phyloP scores from a whole-genome alignment of 1,140 invertebrate genomes.

The Pachypeltis micranthus region DNA sequence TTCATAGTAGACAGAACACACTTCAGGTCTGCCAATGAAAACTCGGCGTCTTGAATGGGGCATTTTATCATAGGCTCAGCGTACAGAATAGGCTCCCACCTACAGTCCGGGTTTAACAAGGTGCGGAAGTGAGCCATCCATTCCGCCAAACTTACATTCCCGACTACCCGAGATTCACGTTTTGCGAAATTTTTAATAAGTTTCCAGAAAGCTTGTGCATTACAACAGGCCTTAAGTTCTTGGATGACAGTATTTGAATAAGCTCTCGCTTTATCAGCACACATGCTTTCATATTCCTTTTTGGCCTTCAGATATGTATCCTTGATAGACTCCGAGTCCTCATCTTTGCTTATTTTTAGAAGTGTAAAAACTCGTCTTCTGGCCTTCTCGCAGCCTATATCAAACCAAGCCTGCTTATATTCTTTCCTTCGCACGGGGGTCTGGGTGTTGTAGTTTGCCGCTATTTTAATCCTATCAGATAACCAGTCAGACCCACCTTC shows the following conservation, averaged over 20 bases:
- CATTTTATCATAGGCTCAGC: neutral
- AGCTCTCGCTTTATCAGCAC: too few relatives aligned
- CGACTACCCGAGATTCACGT: too few relatives aligned
- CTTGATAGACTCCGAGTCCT: neutral
- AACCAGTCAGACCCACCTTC: neutral
- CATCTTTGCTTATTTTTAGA: neutral
- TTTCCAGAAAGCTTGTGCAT: too few relatives aligned
- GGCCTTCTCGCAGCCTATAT: neutral
- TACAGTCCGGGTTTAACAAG: neutral
- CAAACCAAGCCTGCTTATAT: constrained; percentile 11
- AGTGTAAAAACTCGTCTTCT: neutral
- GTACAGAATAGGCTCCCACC: neutral
- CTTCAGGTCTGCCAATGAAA: neutral
- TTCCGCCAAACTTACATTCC: too few relatives aligned
- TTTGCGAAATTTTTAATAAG: too few relatives aligned
- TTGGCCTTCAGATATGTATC: neutral
- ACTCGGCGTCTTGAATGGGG: neutral
- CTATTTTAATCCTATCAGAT: too few relatives aligned
- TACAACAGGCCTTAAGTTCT: too few relatives aligned
- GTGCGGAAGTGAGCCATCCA: neutral
- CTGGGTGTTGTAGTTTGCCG: too few relatives aligned
- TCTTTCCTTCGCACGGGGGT: too few relatives aligned
- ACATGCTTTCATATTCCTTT: constrained; percentile 12
- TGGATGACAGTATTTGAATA: too few relatives aligned
- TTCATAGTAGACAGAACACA: neutral